Evolutionary conservation across 2,888 invertebrate species (phyloP), one percentile per base, ranked within the genome.

Genomic region (Brachypalpus laphriformis): DNA sequence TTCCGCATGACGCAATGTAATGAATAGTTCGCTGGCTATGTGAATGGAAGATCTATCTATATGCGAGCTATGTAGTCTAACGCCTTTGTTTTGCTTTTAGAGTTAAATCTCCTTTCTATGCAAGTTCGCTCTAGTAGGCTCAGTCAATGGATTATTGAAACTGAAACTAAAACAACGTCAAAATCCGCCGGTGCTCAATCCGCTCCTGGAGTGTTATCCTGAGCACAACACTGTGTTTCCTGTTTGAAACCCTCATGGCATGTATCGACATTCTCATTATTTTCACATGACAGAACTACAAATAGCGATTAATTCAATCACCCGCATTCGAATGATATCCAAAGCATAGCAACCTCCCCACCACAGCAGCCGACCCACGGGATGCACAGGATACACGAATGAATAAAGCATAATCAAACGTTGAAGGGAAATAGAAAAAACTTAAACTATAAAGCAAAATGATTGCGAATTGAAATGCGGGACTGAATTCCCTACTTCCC

Each of bases 231-330:
- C 25, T 28, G 7, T 16, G n/a, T 16, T 51, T 6, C 22, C 28
- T 28, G 51, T 6, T 47, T 20, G 14, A 20, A 49, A 34, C 47
- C 47, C 31, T 6, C 11, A 42, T 42, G 45, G 3, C 31, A 56
- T 25, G 37, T 37, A 54, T 70, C 61, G 54, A 77, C 45, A 18
- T 70, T 42, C 65, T 65, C 49, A 75, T 75, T 45, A 70, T 51
- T 82, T 74, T 42, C 66, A 59, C 82, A 63, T 78, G 78, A 63
- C 72, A 45, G 61, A 77, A 70, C 78, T 68, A 63, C 74, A 83
- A 83, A 83, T 68, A 47, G 31, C 61, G 70, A 80, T 85, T 80
- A 70, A 80, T 85, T 65, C 74, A 78, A 80, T 80, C 57, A 65
- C 65, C 75, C 80, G 70, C 74, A 80, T 85, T 59, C 74, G 66